Evolutionary conservation across 2,888 invertebrate genomes (phyloP), one percentile per base, ranked within the genome.

Genomic region (Gymnocheta viridis): DNA sequence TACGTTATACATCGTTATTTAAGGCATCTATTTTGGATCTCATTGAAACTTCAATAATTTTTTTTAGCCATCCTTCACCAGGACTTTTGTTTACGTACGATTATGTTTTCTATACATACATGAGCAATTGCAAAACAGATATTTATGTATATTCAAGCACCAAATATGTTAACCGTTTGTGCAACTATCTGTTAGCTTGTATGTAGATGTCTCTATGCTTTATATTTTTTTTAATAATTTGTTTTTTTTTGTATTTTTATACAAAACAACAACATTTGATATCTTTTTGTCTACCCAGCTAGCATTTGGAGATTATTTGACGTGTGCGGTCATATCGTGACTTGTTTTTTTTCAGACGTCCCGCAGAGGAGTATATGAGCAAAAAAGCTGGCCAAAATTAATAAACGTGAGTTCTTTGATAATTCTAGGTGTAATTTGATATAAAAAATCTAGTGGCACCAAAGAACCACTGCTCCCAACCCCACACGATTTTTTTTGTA

Each of bases 281-380:
- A 80, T 69, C 58, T 85, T 76, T 27, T 60, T 77, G 56, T 64
- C 76, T 64, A 47, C n/a, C n/a, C n/a, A n/a, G n/a, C n/a, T n/a
- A n/a, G n/a, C n/a, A n/a, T n/a, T n/a, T n/a, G n/a, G n/a, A n/a
- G n/a, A n/a, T n/a, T n/a, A n/a, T n/a, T n/a, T n/a, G n/a, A n/a
- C n/a, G n/a, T n/a, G n/a, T n/a, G n/a, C n/a, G n/a, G n/a, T n/a
- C n/a, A n/a, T n/a, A n/a, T n/a, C n/a, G n/a, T n/a, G n/a, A n/a
- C n/a, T n/a, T n/a, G n/a, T n/a, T n/a, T n/a, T n/a, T n/a, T n/a
- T n/a, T n/a, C n/a, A n/a, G n/a, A n/a, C n/a, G n/a, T n/a, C n/a
- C n/a, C n/a, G n/a, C n/a, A n/a, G n/a, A n/a, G n/a, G n/a, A n/a
- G n/a, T n/a, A n/a, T n/a, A n/a, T n/a, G n/a, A n/a, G n/a, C n/a